Evolutionary conservation across 2,797 vertebrate species (phyloP).

Genomic region (Morelia viridis): DNA sequence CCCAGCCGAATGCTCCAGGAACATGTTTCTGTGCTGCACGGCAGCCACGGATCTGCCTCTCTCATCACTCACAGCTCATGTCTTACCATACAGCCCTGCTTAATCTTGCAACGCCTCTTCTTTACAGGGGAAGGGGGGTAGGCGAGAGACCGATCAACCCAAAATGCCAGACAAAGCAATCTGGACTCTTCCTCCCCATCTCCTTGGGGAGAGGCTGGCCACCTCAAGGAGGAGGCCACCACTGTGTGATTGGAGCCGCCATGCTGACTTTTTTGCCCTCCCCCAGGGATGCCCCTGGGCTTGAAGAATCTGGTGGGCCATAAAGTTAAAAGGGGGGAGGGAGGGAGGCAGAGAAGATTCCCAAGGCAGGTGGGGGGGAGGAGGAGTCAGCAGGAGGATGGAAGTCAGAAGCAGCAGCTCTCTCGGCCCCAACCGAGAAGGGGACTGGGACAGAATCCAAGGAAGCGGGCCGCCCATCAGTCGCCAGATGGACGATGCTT

Average conservation of each 20-base stretch:
- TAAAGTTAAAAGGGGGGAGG: too few species aligned
- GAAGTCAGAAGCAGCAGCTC: too few species aligned
- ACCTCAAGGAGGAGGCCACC: background rate
- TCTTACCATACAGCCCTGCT: too few species aligned
- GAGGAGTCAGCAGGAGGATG: background rate
- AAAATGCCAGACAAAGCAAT: background rate
- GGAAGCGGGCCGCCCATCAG: too few species aligned
- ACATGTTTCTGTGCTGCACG: background rate
- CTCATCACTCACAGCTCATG: background rate
- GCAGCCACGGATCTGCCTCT: background rate
- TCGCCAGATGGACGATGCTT: too few species aligned
- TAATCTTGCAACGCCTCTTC: background rate
- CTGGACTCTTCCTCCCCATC: background rate
- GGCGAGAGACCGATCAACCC: too few species aligned
- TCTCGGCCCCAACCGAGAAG: too few species aligned
- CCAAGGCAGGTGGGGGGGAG: background rate
- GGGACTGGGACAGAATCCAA: too few species aligned
- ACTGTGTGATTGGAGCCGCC: background rate
- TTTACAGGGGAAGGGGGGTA: background rate
- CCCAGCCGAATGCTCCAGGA: too few species aligned
- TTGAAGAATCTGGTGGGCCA: background rate
- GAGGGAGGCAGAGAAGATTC: too few species aligned
- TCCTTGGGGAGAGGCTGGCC: background rate
- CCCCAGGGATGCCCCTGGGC: background rate
- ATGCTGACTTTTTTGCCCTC: background rate